phyloP scores from a whole-genome alignment of 2,797 vertebrate genomes.

The Darevskia nairensis region DNA sequence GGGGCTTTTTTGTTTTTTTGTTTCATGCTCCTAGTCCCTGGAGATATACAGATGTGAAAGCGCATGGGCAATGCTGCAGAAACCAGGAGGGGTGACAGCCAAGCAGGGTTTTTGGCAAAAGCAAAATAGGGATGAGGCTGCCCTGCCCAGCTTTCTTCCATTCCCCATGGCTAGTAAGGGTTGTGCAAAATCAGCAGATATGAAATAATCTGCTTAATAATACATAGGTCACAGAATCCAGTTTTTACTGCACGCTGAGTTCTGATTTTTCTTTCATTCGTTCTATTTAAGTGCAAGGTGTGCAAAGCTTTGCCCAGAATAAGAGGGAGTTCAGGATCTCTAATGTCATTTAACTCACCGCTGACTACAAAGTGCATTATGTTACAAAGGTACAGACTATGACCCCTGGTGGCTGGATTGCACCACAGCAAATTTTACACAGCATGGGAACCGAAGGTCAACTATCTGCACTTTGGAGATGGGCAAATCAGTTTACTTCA shows the following conservation, averaged over 20 bases:
- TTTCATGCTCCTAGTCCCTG: neutral
- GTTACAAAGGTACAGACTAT: neutral
- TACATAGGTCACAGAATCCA: neutral
- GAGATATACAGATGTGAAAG: neutral
- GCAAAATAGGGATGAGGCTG: no score
- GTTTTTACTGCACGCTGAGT: neutral
- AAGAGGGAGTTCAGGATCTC: neutral
- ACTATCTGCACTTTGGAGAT: neutral
- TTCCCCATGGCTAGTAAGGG: neutral
- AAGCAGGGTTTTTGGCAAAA: neutral
- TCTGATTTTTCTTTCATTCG: neutral
- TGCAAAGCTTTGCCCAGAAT: neutral
- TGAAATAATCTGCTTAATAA: neutral
- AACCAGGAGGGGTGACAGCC: neutral
- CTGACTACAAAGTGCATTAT: neutral
- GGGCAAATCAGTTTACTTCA: neutral
- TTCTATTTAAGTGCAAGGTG: neutral
- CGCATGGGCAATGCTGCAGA: neutral
- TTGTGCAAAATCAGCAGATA: no score
- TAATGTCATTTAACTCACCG: neutral
- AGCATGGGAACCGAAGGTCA: neutral
- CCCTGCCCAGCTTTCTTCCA: neutral
- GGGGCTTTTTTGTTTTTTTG: no score
- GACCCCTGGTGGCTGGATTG: slow-evolving; percentile 7
- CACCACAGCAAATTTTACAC: neutral